Evolutionary conservation across 2,888 invertebrate species (phyloP), one percentile per base, ranked within the genome.

Genomic region (Portevinia maculata): DNA sequence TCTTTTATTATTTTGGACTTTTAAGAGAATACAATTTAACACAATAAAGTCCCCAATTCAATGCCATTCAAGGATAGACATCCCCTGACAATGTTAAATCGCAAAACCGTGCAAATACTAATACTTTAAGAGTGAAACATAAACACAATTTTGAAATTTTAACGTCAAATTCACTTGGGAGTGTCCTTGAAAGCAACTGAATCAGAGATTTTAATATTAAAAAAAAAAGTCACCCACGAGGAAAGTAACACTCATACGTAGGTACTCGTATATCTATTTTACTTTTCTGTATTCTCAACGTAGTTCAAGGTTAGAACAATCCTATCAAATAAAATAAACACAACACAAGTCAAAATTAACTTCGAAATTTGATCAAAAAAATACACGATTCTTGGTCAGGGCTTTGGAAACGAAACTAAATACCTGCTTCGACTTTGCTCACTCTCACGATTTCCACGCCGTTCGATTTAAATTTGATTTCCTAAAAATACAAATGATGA

Each of bases 401-500:
- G 30, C 62, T 71, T 44, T 44, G 15, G 37, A 64, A 64, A 53
- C 46, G 24, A 59, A 70, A 55, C 6, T 9, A 21, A 44, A 44
- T 17, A 21, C 19, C 9, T n/a, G 3, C 11, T 9, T 19, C 19
- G 15, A 9, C 11, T 19, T 5, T 17, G 11, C 11, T 44, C 3
- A 9, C 19, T 3, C 24, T 19, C 7, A 44, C 44, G 21, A 55
- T 46, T 46, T 37, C 17, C 17, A 28, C 46, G 46, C 41, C 46
- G 53, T 37, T 46, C 44, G 28, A 44, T 44, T 60, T 28, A n/a
- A 17, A 19, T 65, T 53, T 39, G 11, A 24, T 50, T 71, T 19
- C 39, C 83, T 83, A 83, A 83, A 83, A 83, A 83, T 83, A 83
- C 67, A 78, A 67, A 83, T 83, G 83, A 83, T 83, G 83, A 83